phyloP scores from a whole-genome alignment of 2,888 invertebrate species.

The Trilocha varians region DNA sequence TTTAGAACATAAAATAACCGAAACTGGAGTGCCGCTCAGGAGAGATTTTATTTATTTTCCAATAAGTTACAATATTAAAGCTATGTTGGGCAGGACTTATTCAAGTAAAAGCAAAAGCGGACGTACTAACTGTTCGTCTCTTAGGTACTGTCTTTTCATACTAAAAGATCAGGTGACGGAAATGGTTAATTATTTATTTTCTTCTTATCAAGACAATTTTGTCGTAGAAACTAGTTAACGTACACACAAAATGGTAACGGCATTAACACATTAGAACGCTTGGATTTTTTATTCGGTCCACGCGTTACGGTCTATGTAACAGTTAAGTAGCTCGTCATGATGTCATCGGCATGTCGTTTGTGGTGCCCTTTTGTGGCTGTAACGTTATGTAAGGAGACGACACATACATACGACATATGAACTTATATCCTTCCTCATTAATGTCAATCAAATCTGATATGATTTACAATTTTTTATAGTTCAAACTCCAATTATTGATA shows the following conservation, averaged over 20 bases:
- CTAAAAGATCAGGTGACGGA: too few species aligned
- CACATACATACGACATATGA: neutral
- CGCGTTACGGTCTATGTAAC: constrained; percentile 51
- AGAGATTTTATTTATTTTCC: too few species aligned
- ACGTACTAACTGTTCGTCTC: too few species aligned
- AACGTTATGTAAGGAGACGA: constrained; percentile 32
- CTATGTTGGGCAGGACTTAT: too few species aligned
- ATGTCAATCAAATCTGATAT: neutral
- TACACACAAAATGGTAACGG: neutral
- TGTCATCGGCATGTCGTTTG: constrained; percentile 62
- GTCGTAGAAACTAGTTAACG: neutral
- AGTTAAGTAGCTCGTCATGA: constrained; percentile 54
- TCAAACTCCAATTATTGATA: neutral
- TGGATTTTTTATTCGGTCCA: constrained; percentile 44
- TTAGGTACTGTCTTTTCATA: too few species aligned
- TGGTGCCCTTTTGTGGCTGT: constrained; percentile 37
- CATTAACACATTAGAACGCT: constrained; percentile 16
- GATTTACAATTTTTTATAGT: neutral
- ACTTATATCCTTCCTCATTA: neutral
- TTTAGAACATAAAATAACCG: too few species aligned
- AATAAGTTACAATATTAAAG: too few species aligned
- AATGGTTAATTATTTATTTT: too few species aligned
- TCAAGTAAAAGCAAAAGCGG: too few species aligned
- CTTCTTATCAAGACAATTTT: too few species aligned
- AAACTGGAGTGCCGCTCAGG: too few species aligned